phyloP scores from a whole-genome alignment of 2,888 invertebrate species.

The Apamea sordens region DNA sequence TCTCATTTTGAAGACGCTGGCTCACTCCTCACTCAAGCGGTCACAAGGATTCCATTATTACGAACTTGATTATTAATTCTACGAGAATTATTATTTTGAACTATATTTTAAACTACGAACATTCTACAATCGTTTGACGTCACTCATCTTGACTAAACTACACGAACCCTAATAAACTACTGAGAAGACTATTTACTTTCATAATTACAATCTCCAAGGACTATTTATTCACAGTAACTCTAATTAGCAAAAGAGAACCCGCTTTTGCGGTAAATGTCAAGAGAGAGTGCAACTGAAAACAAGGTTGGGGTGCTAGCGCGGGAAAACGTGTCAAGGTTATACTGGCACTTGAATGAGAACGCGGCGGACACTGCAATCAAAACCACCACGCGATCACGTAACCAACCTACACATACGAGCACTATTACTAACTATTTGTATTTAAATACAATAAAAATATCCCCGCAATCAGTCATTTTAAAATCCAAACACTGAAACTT shows the following conservation, averaged over 20 bases:
- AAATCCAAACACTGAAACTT: slow-evolving; percentile 70
- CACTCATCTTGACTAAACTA: slow-evolving; percentile 52
- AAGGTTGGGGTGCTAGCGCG: slow-evolving; percentile 86
- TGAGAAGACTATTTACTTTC: slow-evolving; percentile 34
- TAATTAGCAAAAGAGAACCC: slow-evolving; percentile 80
- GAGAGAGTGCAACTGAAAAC: slow-evolving; percentile 87
- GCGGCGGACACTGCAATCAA: slow-evolving; percentile 81
- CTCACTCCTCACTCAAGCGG: slow-evolving; percentile 71
- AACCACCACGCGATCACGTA: slow-evolving; percentile 71
- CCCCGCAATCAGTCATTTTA: slow-evolving; percentile 51
- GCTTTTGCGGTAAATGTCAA: slow-evolving; percentile 85
- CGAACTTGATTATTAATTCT: slow-evolving; percentile 56
- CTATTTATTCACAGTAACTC: slow-evolving; percentile 60
- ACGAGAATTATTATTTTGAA: slow-evolving; percentile 52
- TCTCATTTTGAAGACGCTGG: slow-evolving; percentile 81
- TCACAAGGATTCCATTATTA: slow-evolving; percentile 79
- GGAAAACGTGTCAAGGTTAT: slow-evolving; percentile 90
- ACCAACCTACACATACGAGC: slow-evolving; percentile 68
- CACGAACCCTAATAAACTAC: slow-evolving; percentile 39
- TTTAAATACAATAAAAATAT: slow-evolving; percentile 57
- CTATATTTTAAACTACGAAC: slow-evolving; percentile 48
- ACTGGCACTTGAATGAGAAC: slow-evolving; percentile 81
- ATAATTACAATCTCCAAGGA: slow-evolving; percentile 48
- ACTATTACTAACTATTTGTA: slow-evolving; percentile 54
- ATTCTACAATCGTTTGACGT: slow-evolving; percentile 56